These are phyloP conservation scores for Tachina lurida DNA, from an alignment of 2,888 invertebrate species.

Conservation along the genomic window DNA sequence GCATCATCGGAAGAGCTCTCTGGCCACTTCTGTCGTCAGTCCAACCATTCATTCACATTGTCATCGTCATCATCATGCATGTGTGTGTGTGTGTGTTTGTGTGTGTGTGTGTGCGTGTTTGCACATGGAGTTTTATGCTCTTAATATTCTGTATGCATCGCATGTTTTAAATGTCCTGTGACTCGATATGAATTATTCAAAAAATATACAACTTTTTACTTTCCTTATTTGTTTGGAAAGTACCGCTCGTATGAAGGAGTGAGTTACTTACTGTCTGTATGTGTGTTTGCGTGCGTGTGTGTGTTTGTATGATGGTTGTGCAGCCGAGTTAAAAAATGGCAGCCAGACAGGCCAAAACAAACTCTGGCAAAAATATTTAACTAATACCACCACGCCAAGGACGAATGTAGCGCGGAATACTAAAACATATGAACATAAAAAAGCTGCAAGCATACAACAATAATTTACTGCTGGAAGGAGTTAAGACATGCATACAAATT, in stretches of 20 bases:
- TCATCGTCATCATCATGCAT: conserved; percentile 31
- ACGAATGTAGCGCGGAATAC: conserved; percentile 81
- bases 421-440: conserved; percentile 73
- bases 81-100: conserved; percentile 17
- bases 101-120: conserved; percentile 15
- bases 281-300: neutral
- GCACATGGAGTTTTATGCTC: conserved; percentile 46
- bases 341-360: conserved; percentile 60
- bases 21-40: neutral
- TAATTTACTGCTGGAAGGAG: conserved; percentile 69
- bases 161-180: conserved; percentile 83
- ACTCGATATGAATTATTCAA: conserved; percentile 83
- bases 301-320: conserved; percentile 34
- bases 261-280: neutral
- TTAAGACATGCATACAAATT: conserved; percentile 70
- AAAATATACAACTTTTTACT: conserved; percentile 76
- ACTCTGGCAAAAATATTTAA: conserved; percentile 59
- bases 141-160: conserved; percentile 82
- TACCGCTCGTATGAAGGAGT: conserved; percentile 15
- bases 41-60: conserved; percentile 51
- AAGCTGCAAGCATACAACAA: conserved; percentile 59
- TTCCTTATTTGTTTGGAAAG: conserved; percentile 40
- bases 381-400: conserved; percentile 76
- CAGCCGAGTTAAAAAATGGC: conserved; percentile 74
- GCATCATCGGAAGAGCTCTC: conserved; percentile 37